Percentiles rank a stretch among this genome's conserved stretches.
phyloP scores from a whole-genome alignment of 2,888 invertebrate species.

The Polydesmus complanatus region DNA sequence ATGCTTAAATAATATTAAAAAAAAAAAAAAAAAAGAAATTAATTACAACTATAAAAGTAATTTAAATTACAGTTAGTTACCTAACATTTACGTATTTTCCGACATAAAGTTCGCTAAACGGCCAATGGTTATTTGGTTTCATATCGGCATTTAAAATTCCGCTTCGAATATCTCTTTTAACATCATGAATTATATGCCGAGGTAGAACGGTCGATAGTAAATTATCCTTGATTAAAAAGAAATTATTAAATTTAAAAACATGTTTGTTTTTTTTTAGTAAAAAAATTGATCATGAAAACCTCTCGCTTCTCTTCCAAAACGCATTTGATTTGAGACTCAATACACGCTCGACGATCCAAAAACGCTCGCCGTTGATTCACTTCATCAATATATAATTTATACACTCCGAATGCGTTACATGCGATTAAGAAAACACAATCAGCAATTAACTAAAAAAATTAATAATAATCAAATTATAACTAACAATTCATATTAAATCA shows the following conservation, averaged over 20 bases:
- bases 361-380: constrained; percentile 74
- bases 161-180: constrained; percentile 40
- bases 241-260: no score
- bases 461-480: no score
- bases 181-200: constrained; percentile 56
- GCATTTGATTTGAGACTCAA: constrained; percentile 66
- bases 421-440: constrained; percentile 58
- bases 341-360: constrained; percentile 68
- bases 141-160: constrained; percentile 27
- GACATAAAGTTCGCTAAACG: constrained; percentile 63
- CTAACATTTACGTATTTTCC: constrained; percentile 73
- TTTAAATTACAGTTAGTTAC: background rate
- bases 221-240: constrained; percentile 47
- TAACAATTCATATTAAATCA: no score
- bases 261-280: no score
- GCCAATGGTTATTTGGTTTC: constrained; percentile 17
- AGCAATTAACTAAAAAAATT: constrained; percentile 45
- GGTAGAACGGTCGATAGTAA: constrained; percentile 75
- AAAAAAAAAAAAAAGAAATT: background rate
- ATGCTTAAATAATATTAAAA: constrained; percentile 39
- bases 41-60: background rate
- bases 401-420: constrained; percentile 70
- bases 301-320: constrained; percentile 76
- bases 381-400: constrained; percentile 76
- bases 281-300: no score